A percentile compares a stretch with the other conserved stretches of the same genome.
phyloP scores from a whole-genome alignment of 2,888 invertebrate species.

The Macrosiphum euphorbiae region DNA sequence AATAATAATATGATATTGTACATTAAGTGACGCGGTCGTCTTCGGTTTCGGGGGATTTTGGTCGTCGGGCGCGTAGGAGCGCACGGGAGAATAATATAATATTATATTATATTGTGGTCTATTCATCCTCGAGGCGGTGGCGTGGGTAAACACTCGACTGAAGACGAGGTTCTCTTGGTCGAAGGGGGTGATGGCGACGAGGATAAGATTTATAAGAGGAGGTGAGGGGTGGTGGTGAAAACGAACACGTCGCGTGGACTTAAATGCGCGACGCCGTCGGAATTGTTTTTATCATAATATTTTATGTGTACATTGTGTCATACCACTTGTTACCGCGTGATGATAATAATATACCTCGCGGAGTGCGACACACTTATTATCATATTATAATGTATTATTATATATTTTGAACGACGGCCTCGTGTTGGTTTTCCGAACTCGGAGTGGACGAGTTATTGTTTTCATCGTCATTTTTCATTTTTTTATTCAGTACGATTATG shows the following conservation, averaged over 20 bases:
- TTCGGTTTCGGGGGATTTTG: background rate
- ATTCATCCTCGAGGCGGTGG: background rate
- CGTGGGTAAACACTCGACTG: constrained; percentile 2
- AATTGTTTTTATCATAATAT: background rate
- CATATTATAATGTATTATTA: background rate
- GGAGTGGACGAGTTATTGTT: constrained; percentile 2
- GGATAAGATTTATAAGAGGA: no score
- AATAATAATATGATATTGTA: constrained; percentile 5
- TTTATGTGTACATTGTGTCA: background rate
- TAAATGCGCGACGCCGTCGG: background rate
- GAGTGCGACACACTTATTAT: background rate
- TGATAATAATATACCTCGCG: background rate
- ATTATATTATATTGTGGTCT: background rate
- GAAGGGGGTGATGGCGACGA: background rate
- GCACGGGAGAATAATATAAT: background rate
- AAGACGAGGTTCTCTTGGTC: background rate
- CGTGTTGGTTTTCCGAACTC: background rate
- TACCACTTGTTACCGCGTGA: background rate
- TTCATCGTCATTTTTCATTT: background rate
- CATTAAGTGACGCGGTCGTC: background rate
- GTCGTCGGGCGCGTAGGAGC: background rate
- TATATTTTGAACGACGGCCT: background rate
- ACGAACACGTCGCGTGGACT: background rate
- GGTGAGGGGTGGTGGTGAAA: background rate
- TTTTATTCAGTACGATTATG: background rate